Base-by-base conservation (phyloP, 1,140 invertebrate species). In the Calliphora vicina region DNA sequence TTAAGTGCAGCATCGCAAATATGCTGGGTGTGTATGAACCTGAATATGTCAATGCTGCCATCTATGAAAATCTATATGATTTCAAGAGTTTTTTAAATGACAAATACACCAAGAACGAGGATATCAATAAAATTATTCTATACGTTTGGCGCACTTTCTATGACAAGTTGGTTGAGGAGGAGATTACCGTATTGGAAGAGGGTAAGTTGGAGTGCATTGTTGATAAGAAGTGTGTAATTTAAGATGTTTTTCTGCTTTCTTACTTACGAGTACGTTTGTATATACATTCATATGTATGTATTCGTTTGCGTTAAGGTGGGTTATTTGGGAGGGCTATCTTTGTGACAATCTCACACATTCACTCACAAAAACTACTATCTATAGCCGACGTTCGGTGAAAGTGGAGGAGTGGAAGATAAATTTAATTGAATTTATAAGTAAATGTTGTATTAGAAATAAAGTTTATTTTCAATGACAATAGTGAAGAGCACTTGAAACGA, bases 71-170 rank as follows among this genome's bases (percentile, higher is more conserved):
- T 76, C 76, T 80, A 4, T 20, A 86, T 2, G 82, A 85, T 15
- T 85, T 91, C 17, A 72, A 86, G 0, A n/a, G 88, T 85, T 86
- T 92, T 89, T 87, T 91, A 86, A 82, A 88, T 83, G 85, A 85
- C 82, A 81, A 90, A 90, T 87, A 90, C 85, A 82, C 91, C 85
- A 87, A 86, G 29, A 87, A 90, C 23, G 87, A 86, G 1, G 87
- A 92, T 86, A 87, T 93, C 9, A 87, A 91, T 23, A 91, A 86
- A 43, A 91, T 92, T 57, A 84, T 92, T 17, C 84, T 93, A 82
- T 92, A 91, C 74, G 91, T 93, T 82, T 93, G 93, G 87, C 92
- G 92, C 85, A 93, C 93, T 0, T 92, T 91, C 82, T 90, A 91
- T 80, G 91, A 90, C 82, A 91, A 92, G 86, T 86, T 92, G 6